phyloP scores from a whole-genome alignment of 1,140 invertebrate genomes.

The Adoxophyes honmai region DNA sequence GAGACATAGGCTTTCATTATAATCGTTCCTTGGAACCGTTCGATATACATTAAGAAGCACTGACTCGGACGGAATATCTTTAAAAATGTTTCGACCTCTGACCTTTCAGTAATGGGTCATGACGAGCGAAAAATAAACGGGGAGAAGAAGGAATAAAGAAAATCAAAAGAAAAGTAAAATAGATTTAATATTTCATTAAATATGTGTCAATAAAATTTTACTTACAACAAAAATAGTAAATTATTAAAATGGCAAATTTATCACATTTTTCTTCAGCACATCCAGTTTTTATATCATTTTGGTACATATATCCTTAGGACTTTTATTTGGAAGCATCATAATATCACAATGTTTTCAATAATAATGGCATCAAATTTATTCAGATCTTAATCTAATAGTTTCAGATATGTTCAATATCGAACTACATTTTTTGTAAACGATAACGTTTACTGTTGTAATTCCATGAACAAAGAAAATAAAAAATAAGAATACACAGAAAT shows the following conservation, averaged over 20 bases:
- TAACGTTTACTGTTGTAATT: too few species aligned
- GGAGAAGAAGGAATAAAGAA: not conserved
- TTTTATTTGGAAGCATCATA: too few species aligned
- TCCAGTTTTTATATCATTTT: not conserved
- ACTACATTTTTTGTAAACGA: not conserved
- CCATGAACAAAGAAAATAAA: too few species aligned
- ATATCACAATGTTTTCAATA: too few species aligned
- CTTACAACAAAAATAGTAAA: conserved; percentile 24
- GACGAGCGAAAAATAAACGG: not conserved
- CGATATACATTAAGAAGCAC: not conserved
- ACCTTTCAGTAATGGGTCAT: not conserved
- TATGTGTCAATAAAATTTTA: conserved; percentile 22
- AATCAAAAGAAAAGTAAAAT: conserved; percentile 1
- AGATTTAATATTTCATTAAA: conserved; percentile 26
- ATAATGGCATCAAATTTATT: too few species aligned
- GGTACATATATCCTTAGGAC: too few species aligned
- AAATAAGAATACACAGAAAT: too few species aligned
- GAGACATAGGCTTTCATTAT: too few species aligned
- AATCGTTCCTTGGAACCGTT: too few species aligned
- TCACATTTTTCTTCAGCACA: not conserved
- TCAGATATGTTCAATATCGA: too few species aligned
- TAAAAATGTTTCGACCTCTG: not conserved
- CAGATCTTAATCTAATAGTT: too few species aligned
- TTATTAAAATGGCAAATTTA: conserved; percentile 3
- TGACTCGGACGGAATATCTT: not conserved